Evolutionary conservation across 1,140 invertebrate species (phyloP), one percentile per base, ranked within the genome.

Genomic region (Drosophila bipectinata): DNA sequence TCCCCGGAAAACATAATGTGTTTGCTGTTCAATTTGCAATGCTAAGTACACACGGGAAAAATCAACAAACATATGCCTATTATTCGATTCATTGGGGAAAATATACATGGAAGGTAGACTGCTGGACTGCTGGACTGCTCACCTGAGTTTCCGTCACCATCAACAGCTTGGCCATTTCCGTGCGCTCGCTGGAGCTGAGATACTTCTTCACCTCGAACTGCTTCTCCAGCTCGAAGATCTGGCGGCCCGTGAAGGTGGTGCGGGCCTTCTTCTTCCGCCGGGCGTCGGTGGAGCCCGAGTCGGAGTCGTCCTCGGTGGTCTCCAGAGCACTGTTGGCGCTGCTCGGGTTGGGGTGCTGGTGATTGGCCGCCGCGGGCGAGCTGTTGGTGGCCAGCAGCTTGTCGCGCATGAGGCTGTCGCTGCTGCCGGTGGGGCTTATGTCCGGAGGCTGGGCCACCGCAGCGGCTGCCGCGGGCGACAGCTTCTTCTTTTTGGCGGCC

Each of bases 81-180:
- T 4, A 14, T 41, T 41, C 14, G 39, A 32, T 32, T 41, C 4
- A 41, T 41, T 41, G 10, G 8, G 39, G 12, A 41, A 14, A 41
- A 15, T 4, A 14, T 14, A 6, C n/a, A 14, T 41, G 2, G 12
- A 5, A 14, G 8, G 32, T 3, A 21, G 21, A n/a, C n/a, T n/a
- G n/a, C n/a, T n/a, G n/a, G 21, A 3, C 21, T 21, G 21, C 21
- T 21, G 8, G 8, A n/a, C 1, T 10, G 1, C 93, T 92, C 92
- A 98, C 98, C 96, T 98, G 98, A 10, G 97, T 98, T 93, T 98
- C 98, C 7, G 98, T 99, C 60, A 99, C 98, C 90, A 97, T 98
- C 21, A 98, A 93, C 47, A 98, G 92, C 83, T 97, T 97, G 12
- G 98, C 97, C 96, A 98, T 97, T 79, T 98, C 97, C 12, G 97